phyloP scores from a whole-genome alignment of 2,888 invertebrate species.

The Fabriciana adippe region DNA sequence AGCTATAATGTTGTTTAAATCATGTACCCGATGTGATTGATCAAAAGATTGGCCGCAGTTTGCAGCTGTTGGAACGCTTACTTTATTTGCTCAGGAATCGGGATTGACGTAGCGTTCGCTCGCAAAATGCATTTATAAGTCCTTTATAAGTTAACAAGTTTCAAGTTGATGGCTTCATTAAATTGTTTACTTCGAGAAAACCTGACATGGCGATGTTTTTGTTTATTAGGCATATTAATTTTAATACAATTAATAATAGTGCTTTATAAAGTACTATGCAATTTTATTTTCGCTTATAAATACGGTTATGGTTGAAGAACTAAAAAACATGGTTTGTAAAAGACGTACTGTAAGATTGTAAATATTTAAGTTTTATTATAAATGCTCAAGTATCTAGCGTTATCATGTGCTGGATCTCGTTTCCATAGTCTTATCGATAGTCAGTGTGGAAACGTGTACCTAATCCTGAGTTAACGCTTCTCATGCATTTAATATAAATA shows the following conservation, averaged over 20 bases:
- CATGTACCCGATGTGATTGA: slow-evolving; percentile 37
- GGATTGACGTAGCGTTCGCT: slow-evolving; percentile 59
- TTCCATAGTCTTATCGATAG: too few relatives aligned
- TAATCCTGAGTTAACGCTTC: too few relatives aligned
- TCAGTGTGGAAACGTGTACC: too few relatives aligned
- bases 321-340: too few relatives aligned
- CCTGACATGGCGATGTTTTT: slow-evolving; percentile 24
- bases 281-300: slow-evolving; percentile 6
- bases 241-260: slow-evolving; percentile 21
- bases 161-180: slow-evolving; percentile 65
- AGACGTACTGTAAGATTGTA: too few relatives aligned
- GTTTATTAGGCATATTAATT: slow-evolving; percentile 22
- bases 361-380: too few relatives aligned
- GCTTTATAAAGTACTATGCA: background rate
- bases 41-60: slow-evolving; percentile 53
- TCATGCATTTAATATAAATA: too few relatives aligned
- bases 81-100: slow-evolving; percentile 62
- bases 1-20: slow-evolving; percentile 28
- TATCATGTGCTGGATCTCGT: too few relatives aligned
- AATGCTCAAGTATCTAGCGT: too few relatives aligned
- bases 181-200: slow-evolving; percentile 46
- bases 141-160: slow-evolving; percentile 50
- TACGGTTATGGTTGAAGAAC: too few relatives aligned
- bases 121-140: slow-evolving; percentile 52
- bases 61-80: slow-evolving; percentile 53